phyloP scores from a whole-genome alignment of 1,140 invertebrate species.

The Rhyacophila brunnea region DNA sequence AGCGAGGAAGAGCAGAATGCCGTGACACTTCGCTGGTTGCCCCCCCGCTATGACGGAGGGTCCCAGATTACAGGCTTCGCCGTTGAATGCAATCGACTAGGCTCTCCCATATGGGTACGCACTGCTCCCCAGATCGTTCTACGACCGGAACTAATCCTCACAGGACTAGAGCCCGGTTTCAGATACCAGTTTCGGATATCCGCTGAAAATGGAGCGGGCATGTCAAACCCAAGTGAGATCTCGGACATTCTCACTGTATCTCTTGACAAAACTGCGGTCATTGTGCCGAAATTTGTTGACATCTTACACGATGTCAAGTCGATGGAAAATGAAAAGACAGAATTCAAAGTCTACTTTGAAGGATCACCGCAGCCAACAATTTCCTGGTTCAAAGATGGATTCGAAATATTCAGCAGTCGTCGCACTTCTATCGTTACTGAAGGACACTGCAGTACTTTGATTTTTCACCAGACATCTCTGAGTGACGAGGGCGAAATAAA shows the following conservation, averaged over 20 bases:
- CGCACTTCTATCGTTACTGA: slow-evolving; percentile 75
- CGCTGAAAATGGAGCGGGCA: slow-evolving; percentile 81
- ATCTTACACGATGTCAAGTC: slow-evolving; percentile 65
- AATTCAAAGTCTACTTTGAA: slow-evolving; percentile 77
- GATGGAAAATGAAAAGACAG: slow-evolving; percentile 78
- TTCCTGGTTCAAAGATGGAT: slow-evolving; percentile 91
- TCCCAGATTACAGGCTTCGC: slow-evolving; percentile 83
- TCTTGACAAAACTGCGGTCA: slow-evolving; percentile 63
- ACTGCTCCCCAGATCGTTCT: slow-evolving; percentile 68
- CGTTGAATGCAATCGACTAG: slow-evolving; percentile 76
- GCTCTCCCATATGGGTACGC: slow-evolving; percentile 74
- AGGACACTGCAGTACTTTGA: slow-evolving; percentile 72
- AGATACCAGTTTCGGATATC: slow-evolving; percentile 86
- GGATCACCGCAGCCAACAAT: slow-evolving; percentile 84
- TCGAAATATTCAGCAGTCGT: slow-evolving; percentile 80
- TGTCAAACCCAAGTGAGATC: slow-evolving; percentile 74
- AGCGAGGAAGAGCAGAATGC: slow-evolving; percentile 69
- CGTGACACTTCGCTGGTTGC: slow-evolving; percentile 84
- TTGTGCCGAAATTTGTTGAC: slow-evolving; percentile 66
- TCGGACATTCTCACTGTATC: slow-evolving; percentile 78
- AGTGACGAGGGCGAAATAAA: slow-evolving; percentile 86
- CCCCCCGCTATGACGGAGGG: slow-evolving; percentile 81
- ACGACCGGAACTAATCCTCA: slow-evolving; percentile 70
- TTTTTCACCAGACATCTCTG: slow-evolving; percentile 77
- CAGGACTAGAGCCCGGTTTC: slow-evolving; percentile 80